Evolutionary conservation across 2,113 vertebrate species (phyloP).

Genomic region (Sus scrofa): T2T-Sscrofa CM000812.6:111779501-111780000

Average conservation of each 20-base stretch:
- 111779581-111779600: background rate
- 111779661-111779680: background rate
- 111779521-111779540: background rate
- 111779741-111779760: background rate
- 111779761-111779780: background rate
- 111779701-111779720: background rate
- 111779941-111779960: background rate
- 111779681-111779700: constrained; percentile 22
- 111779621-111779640: background rate
- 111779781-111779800: background rate
- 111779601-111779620: background rate
- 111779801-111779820: background rate
- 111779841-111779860: background rate
- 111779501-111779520: background rate
- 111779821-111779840: background rate
- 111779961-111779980: background rate
- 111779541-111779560: background rate
- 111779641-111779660: background rate
- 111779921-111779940: background rate
- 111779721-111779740: background rate
- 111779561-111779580: background rate
- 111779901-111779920: background rate
- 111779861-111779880: background rate
- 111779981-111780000: background rate
- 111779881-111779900: background rate